Percentiles rank a stretch among this genome's conserved stretches.
These are phyloP conservation scores for Lycopodina hypogea DNA, from an alignment of 37 sponge, comb jelly and placozoan genomes.

Conservation along the genomic window DNA sequence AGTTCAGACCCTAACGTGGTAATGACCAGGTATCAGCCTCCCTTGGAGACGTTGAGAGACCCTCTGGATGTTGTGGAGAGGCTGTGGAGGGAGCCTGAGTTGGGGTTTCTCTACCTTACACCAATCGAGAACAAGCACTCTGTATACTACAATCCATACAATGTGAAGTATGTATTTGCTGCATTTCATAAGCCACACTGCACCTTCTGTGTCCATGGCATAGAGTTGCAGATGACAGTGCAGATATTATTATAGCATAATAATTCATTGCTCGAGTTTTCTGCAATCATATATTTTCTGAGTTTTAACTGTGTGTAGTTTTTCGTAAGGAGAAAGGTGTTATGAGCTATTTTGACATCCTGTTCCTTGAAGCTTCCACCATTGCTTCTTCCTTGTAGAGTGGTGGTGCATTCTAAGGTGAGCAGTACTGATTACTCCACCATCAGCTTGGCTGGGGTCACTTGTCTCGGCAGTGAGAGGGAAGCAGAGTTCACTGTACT, in stretches of 20 bases:
- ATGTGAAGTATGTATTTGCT: slow-evolving; percentile 61
- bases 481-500: slow-evolving; percentile 85
- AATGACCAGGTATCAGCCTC: slow-evolving; percentile 42
- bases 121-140: slow-evolving; percentile 62
- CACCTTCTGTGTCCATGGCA: too few relatives aligned
- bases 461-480: slow-evolving; percentile 67
- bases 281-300: too few relatives aligned
- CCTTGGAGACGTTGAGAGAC: slow-evolving; percentile 65
- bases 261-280: too few relatives aligned
- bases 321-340: too few relatives aligned
- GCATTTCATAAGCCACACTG: too few relatives aligned
- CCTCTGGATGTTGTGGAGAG: slow-evolving; percentile 82
- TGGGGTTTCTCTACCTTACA: slow-evolving; percentile 92
- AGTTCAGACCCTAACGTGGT: slow-evolving; percentile 35
- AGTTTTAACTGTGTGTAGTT: too few relatives aligned
- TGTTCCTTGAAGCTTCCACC: too few relatives aligned
- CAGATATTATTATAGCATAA: too few relatives aligned
- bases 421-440: slow-evolving; percentile 86
- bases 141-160: slow-evolving; percentile 88
- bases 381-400: slow-evolving; percentile 23
- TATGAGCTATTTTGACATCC: too few relatives aligned
- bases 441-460: slow-evolving; percentile 85
- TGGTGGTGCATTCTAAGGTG: slow-evolving; percentile 77
- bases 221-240: too few relatives aligned
- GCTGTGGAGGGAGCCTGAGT: slow-evolving; percentile 74